Base-by-base conservation (phyloP, 2,113 vertebrate species). In the Leuciscus idus region DNA sequence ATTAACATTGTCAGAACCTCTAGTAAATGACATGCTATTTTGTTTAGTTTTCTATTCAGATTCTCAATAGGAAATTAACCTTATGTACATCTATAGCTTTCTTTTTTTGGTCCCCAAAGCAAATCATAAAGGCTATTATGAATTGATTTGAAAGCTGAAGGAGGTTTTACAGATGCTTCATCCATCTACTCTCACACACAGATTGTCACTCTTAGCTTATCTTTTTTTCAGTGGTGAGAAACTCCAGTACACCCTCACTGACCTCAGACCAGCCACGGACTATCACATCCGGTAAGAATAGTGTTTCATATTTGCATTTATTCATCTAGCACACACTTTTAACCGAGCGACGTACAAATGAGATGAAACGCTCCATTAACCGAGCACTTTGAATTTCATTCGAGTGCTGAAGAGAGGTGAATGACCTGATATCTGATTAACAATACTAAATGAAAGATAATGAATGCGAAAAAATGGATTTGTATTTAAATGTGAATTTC, bases 261-360 rank as follows among this genome's bases (percentile, higher is more conserved):
- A 97, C 90, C 95, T 97, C 89, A 95, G 95, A 92, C 96, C 96
- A 90, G 96, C 96, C 78, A 96, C 96, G 19, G 96, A 97, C 88
- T 97, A 97, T 90, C 95, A 97, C 0, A 94, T 96, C 92, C 96
- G 96, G 96, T 97, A 88, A 95, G 95, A 74, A 17, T 4, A 3
- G 10, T 8, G n/a, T 21, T 21, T 12, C 17, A 48, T 4, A 2
- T 46, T 30, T 13, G 17, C 66, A 52, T 57, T 17, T 78, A 74
- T 66, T 77, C 17, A 55, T 75, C n/a, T 17, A 50, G 11, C 43
- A 4, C 48, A 77, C 48, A 28, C 43, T 75, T 77, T 55, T 55
- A 77, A 76, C 28, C 9, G 21, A 55, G 26, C 26, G 8, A 26
- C 73, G 28, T n/a, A 21, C 50, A 21, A 55, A 76, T 76, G n/a